Conservation (phyloP, 2,888 invertebrate genomes). For the Caradrina clavipalpis region DNA sequence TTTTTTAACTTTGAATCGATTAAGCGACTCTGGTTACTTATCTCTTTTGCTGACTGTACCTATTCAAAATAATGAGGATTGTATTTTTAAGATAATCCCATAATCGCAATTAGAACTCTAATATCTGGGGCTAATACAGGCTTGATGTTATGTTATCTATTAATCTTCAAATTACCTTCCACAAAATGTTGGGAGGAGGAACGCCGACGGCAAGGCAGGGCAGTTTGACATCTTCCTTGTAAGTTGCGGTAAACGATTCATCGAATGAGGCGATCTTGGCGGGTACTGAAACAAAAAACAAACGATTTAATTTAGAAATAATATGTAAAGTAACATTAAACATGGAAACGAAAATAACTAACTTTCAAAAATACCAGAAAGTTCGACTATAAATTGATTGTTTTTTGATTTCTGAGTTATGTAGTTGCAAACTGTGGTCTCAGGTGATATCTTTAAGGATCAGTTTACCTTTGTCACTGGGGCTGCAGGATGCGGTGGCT, state of each 20-base stretch:
- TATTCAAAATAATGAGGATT: too few species aligned
- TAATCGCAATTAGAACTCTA: too few species aligned
- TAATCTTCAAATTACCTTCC: constrained; percentile 92
- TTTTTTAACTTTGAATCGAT: too few species aligned
- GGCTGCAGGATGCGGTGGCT: constrained; percentile 96
- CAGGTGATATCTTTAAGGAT: background rate
- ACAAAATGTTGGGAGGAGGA: constrained; percentile 96
- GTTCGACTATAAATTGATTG: too few species aligned
- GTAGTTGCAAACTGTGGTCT: background rate
- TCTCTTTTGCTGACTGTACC: too few species aligned
- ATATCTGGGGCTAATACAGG: background rate
- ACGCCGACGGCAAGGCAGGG: constrained; percentile 98
- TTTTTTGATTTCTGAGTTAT: background rate
- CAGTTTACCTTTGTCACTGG: constrained; percentile 93
- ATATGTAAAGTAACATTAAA: background rate
- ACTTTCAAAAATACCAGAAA: too few species aligned
- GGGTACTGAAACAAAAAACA: constrained; percentile 92
- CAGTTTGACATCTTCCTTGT: constrained; percentile 97
- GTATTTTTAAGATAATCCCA: too few species aligned
- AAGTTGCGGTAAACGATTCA: constrained; percentile 97
- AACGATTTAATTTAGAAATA: background rate
- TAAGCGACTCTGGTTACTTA: too few species aligned
- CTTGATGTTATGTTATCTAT: background rate
- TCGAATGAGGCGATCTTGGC: constrained; percentile 99
- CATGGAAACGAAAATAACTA: background rate